phyloP scores from a whole-genome alignment of 2,888 invertebrate species.

The Drosophila birchii region DNA sequence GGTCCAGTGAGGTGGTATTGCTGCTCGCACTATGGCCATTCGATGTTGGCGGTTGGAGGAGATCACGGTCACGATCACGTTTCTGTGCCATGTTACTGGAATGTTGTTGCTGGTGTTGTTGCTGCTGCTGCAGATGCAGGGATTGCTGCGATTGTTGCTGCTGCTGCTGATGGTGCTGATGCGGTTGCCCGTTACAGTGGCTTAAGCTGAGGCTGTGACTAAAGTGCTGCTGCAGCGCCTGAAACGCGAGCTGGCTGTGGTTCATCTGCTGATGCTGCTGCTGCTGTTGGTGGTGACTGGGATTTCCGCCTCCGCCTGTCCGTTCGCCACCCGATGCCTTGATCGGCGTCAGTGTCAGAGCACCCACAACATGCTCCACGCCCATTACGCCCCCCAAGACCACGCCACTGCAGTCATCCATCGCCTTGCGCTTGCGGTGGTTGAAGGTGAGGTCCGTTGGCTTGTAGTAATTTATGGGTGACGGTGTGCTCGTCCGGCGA shows the following conservation, averaged over 20 bases:
- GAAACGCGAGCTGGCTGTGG: slow-evolving; percentile 76
- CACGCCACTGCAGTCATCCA: slow-evolving; percentile 60
- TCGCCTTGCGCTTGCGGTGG: slow-evolving; percentile 68
- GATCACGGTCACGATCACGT: slow-evolving; percentile 79
- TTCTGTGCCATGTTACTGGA: slow-evolving; percentile 80
- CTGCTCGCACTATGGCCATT: slow-evolving; percentile 30
- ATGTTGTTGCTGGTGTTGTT: slow-evolving; percentile 72
- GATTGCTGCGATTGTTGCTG: slow-evolving; percentile 48
- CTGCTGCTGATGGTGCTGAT: slow-evolving; percentile 40
- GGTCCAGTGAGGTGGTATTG: slow-evolving; percentile 30
- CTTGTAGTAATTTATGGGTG: slow-evolving; percentile 76
- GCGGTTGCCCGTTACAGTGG: slow-evolving; percentile 59
- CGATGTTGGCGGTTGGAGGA: slow-evolving; percentile 59
- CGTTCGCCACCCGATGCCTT: slow-evolving; percentile 48
- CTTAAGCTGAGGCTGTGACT: slow-evolving; percentile 53
- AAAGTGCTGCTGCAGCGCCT: slow-evolving; percentile 71
- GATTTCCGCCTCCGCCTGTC: slow-evolving; percentile 21
- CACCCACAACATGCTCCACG: slow-evolving; percentile 62
- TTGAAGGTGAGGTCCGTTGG: slow-evolving; percentile 75
- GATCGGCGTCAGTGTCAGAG: slow-evolving; percentile 71
- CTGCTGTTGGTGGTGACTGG: slow-evolving; percentile 42
- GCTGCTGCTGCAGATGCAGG: slow-evolving; percentile 41
- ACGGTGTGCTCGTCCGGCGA: slow-evolving; percentile 72
- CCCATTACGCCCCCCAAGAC: slow-evolving; percentile 53
- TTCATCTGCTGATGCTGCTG: slow-evolving; percentile 60